Conservation (phyloP, 1,140 invertebrate species). For the Drosophila novamexicana region DNA sequence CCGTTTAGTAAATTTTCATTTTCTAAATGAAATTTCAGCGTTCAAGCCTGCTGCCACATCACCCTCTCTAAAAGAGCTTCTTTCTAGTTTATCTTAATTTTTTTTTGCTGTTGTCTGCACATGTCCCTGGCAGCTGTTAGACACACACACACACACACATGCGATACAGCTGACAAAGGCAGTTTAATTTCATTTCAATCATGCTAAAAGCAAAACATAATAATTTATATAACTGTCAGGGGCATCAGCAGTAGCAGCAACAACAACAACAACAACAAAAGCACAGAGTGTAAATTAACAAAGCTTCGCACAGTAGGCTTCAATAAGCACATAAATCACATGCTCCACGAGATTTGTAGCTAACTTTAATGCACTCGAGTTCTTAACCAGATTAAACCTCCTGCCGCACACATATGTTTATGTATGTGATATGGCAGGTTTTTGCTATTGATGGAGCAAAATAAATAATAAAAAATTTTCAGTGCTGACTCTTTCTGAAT, state of each 20-base stretch:
- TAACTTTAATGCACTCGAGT: slow-evolving; percentile 44
- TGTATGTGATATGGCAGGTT: slow-evolving; percentile 42
- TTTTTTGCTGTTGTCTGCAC: slow-evolving; percentile 63
- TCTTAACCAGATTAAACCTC: slow-evolving; percentile 11
- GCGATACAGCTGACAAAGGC: slow-evolving; percentile 49
- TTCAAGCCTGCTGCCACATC: slow-evolving; percentile 40
- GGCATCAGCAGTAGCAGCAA: slow-evolving; percentile 24
- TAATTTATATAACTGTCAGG: slow-evolving; percentile 77
- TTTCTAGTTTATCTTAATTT: slow-evolving; percentile 73
- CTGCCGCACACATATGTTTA: slow-evolving; percentile 12
- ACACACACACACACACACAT: slow-evolving; percentile 43
- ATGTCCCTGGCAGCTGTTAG: slow-evolving; percentile 76
- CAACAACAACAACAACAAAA: neutral
- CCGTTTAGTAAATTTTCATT: slow-evolving; percentile 76
- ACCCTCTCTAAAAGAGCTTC: slow-evolving; percentile 17
- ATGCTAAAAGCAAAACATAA: slow-evolving; percentile 81
- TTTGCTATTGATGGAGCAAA: slow-evolving; percentile 59
- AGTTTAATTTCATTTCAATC: slow-evolving; percentile 83
- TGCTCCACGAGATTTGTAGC: slow-evolving; percentile 36
- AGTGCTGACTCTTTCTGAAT: slow-evolving; percentile 64
- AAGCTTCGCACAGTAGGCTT: slow-evolving; percentile 25
- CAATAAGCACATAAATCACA: slow-evolving; percentile 61
- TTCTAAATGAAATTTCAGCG: slow-evolving; percentile 74
- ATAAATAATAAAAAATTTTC: slow-evolving; percentile 57
- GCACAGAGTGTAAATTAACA: slow-evolving; percentile 69